Base-by-base conservation (phyloP, 1,140 invertebrate species). In the Camponotus floridanus region DNA sequence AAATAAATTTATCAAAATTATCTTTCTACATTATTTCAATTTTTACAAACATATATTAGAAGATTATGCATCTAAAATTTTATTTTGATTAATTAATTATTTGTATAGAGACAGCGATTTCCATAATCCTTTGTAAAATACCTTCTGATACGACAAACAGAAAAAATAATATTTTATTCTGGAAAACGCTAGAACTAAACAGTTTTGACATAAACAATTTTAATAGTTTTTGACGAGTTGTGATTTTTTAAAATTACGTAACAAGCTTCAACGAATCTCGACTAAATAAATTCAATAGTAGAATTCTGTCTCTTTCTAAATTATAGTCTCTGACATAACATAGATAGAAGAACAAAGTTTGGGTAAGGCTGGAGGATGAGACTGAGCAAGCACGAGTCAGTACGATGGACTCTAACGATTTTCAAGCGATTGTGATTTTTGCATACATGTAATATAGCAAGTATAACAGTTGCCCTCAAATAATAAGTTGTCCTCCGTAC, bases 241-340 rank as follows among this genome's bases (percentile, higher is more conserved):
- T 70, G 33, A 80, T 59, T 71, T 18, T 68, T 68, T 57, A 33
- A 11, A 61, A 42, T 78, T 31, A 18, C 36, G 21, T 71, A 80
- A 80, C 48, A 80, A 80, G 65, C 21, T 71, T 15, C n/a, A 31
- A 33, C 45, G 21, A 68, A 70, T 64, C n/a, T 36, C 39, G 15
- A 11, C 3, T 45, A 68, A 55, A n/a, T 79, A 18, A 15, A 4
- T 70, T 39, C 8, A 5, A 0, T 26, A 26, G 5, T 70, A 39
- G 33, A 13, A 45, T 33, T 42, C 31, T 18, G 31, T 45, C 45
- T 64, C 64, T 57, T 80, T 70, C 76, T 70, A 26, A 70, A 80
- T 80, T 68, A 21, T 26, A 80, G 57, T 70, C 13, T 48, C 64
- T 70, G 48, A 57, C 48, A 70, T 80, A 80, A 80, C 64, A 80